Percentiles rank a stretch among this genome's conserved stretches.
phyloP scores from a whole-genome alignment of 2,888 invertebrate genomes.

The Tenthredo livida region DNA sequence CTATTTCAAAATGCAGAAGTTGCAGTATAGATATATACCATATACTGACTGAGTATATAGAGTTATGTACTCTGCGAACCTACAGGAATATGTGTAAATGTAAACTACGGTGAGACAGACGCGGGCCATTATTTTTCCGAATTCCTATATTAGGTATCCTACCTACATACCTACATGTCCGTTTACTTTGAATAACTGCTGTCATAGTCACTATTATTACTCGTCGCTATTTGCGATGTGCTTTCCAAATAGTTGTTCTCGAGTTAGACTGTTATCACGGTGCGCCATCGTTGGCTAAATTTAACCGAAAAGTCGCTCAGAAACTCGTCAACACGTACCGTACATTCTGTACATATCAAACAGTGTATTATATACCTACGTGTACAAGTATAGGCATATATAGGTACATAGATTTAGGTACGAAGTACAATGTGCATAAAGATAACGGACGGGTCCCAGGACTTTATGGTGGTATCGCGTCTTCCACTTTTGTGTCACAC shows the following conservation, averaged over 20 bases:
- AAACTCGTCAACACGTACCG: not conserved
- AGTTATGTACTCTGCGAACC: not conserved
- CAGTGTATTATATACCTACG: not conserved
- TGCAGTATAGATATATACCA: not conserved
- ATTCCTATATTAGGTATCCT: not conserved
- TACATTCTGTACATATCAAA: not conserved
- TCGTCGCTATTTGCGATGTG: not conserved
- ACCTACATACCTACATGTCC: not conserved
- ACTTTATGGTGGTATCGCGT: not conserved
- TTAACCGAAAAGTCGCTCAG: conserved; percentile 2
- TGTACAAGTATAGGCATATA: not conserved
- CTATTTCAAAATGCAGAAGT: not conserved
- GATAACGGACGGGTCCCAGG: not conserved
- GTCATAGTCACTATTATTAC: not conserved
- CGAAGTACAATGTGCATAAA: not conserved
- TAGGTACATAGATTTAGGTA: not conserved
- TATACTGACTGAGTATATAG: not conserved
- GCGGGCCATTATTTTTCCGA: not conserved
- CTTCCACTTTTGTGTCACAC: not conserved
- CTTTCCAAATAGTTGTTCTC: conserved; percentile 40
- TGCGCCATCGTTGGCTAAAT: conserved; percentile 20
- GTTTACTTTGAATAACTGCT: not conserved
- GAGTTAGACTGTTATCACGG: conserved; percentile 9
- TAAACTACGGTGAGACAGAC: not conserved
- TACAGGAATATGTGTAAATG: not conserved